These are phyloP conservation scores for Paramacrobiotus metropolitanus DNA, from an alignment of 1,140 invertebrate genomes.

Conservation along the genomic window DNA sequence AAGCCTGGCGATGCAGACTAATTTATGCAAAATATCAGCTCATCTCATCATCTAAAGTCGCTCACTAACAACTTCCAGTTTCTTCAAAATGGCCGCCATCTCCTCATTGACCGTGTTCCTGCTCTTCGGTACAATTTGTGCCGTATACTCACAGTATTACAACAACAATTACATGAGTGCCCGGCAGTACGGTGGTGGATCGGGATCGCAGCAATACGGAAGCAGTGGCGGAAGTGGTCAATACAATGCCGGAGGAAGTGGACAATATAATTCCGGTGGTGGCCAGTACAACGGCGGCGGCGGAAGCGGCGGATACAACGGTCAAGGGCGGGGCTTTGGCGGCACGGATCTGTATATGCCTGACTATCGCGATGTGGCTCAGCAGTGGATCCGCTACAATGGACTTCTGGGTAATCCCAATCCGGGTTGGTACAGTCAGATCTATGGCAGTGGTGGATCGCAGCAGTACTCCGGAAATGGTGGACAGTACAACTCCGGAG, in stretches of 20 bases:
- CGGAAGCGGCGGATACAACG: neutral
- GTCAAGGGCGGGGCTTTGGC: neutral
- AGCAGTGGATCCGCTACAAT: neutral
- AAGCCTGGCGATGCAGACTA: too few relatives aligned
- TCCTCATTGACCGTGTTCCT: too few relatives aligned
- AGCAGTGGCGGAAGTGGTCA: neutral
- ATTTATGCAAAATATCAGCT: too few relatives aligned
- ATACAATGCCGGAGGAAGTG: neutral
- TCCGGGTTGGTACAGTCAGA: slow-evolving; percentile 2
- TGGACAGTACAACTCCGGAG: neutral
- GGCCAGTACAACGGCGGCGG: neutral
- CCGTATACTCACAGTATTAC: too few relatives aligned
- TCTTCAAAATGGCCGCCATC: too few relatives aligned
- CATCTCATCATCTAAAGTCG: too few relatives aligned
- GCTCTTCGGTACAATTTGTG: too few relatives aligned
- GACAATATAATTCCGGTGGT: neutral
- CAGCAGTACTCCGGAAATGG: neutral
- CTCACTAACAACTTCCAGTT: too few relatives aligned
- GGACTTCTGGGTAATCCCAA: neutral
- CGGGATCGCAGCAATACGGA: too few relatives aligned
- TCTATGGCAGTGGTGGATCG: neutral
- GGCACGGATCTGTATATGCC: neutral
- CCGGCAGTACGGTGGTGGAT: neutral
- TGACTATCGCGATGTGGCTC: neutral
- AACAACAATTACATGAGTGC: too few relatives aligned